Evolutionary conservation across 2,797 vertebrate species (phyloP).

Genomic region (Heteromormyrus szaboi): DNA sequence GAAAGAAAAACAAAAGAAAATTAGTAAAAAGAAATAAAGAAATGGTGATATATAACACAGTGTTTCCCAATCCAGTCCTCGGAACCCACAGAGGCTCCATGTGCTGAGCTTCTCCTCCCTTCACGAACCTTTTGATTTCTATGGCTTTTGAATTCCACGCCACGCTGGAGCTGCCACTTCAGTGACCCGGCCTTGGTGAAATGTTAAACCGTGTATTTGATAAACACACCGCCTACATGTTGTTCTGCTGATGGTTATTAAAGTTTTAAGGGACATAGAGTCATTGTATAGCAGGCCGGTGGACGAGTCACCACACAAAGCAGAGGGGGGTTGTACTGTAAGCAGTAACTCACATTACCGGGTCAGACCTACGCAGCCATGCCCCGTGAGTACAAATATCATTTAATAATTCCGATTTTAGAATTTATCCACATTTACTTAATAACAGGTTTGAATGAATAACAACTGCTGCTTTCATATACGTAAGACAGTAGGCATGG

Average conservation of each 20-base stretch:
- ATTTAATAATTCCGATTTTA: background rate
- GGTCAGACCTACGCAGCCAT: background rate
- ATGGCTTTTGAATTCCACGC: background rate
- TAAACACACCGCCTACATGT: background rate
- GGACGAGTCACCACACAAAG: background rate
- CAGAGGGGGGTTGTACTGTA: background rate
- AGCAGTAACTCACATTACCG: background rate
- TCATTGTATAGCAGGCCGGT: background rate
- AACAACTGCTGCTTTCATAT: background rate
- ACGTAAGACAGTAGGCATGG: background rate
- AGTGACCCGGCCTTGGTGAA: background rate
- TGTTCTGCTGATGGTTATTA: background rate
- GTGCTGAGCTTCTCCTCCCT: background rate
- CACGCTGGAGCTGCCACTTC: background rate
- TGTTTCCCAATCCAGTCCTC: background rate
- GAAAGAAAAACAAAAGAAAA: constrained; percentile 20
- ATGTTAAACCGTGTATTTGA: background rate
- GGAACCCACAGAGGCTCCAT: background rate
- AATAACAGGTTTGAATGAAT: background rate
- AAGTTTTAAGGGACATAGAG: background rate
- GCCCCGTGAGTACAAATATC: background rate
- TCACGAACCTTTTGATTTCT: background rate
- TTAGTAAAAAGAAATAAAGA: constrained; percentile 4
- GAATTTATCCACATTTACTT: background rate
- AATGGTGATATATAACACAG: background rate